Evolutionary conservation across 1,140 invertebrate species (phyloP), one percentile per base, ranked within the genome.

Genomic region (Bombus cullumanus): DNA sequence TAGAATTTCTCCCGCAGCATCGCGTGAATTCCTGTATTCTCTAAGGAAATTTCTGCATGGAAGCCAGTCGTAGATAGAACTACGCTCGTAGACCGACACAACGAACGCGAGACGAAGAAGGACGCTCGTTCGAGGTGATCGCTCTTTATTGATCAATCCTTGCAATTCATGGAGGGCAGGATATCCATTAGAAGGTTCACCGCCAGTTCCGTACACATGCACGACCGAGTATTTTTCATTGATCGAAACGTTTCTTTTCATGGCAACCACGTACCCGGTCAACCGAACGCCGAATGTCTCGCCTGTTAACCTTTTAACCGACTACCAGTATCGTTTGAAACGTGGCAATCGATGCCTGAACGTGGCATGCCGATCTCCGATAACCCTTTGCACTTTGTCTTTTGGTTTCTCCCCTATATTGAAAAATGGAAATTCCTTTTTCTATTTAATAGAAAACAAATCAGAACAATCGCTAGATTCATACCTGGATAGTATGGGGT

Each of bases 71-170:
- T 59, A 37, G 57, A 81, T 62, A 39, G 41, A 81, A 31, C 68
- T 39, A 73, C 68, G 5, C 18, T 22, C 47, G 1, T n/a, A 62
- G 39, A 43, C 28, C 41, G 47, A 81, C 28, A 34, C 22, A 28
- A 71, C 43, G 66, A 85, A 53, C 31, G 5, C 39, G 43, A 66
- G 69, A 34, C 25, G 77, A 62, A 71, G 83, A 85, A 74, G 34
- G 68, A n/a, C 59, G 57, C 62, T 8, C 47, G 22, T 72, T 62
- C 80, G 59, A 47, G 78, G 84, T 64, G 39, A 86, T 86, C 62
- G 72, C 59, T 75, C 72, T 82, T 75, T 82, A 86, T 86, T 59
- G 84, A 86, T 82, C 84, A 80, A 82, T 82, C 71, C 71, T 57
- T 75, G 71, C 71, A 68, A 81, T 86, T 86, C 79, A 74, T 37